Conservation (phyloP, 2,888 invertebrate genomes). For the Rhogogaster chlorosoma region DNA sequence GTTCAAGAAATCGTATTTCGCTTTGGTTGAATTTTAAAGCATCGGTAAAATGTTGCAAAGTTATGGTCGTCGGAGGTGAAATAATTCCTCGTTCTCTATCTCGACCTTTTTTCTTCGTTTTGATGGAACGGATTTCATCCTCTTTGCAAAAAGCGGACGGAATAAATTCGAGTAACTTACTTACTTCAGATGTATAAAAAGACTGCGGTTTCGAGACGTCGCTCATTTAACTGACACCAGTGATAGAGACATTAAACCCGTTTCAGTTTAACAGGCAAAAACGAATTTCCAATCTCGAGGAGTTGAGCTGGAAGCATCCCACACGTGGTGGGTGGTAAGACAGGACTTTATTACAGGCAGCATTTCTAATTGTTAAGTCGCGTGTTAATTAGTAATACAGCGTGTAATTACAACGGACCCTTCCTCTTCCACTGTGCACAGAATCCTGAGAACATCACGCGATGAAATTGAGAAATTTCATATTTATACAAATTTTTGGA, state of each 20-base stretch:
- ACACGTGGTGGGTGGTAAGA: slow-evolving; percentile 64
- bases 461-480: slow-evolving; percentile 35
- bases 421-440: not conserved
- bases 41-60: not conserved
- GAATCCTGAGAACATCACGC: slow-evolving; percentile 23
- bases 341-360: slow-evolving; percentile 63
- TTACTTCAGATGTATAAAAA: not conserved
- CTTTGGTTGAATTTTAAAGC: not conserved
- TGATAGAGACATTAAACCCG: slow-evolving; percentile 70
- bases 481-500: not conserved
- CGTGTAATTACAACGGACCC: slow-evolving; percentile 69
- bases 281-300: slow-evolving; percentile 61
- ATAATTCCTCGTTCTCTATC: not conserved
- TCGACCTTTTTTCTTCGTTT: slow-evolving; percentile 13
- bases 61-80: not conserved
- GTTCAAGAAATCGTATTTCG: not conserved
- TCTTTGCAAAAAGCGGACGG: not conserved
- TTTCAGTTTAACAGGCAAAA: slow-evolving; percentile 57
- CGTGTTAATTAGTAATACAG: slow-evolving; percentile 74
- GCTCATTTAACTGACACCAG: slow-evolving; percentile 51
- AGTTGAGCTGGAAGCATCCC: not conserved
- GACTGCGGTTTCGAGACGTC: not conserved
- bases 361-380: slow-evolving; percentile 73
- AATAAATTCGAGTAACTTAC: not conserved
- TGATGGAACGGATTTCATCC: not conserved